phyloP scores from a whole-genome alignment of 2,888 invertebrate species.

The Dryocosmus kuriphilus region DNA sequence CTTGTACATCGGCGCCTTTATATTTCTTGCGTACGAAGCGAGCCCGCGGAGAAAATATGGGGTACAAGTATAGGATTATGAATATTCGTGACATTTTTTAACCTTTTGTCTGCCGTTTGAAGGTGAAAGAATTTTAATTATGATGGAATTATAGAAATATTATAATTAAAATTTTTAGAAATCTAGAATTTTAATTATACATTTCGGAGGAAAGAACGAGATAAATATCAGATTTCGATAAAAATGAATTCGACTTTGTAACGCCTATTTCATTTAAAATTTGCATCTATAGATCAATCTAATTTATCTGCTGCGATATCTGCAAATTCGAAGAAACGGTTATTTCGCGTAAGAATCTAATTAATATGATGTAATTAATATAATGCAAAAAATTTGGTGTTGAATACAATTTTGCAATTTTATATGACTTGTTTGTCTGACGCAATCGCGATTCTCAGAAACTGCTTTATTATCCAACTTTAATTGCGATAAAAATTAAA shows the following conservation, averaged over 20 bases:
- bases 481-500: background rate
- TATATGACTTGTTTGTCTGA: background rate
- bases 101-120: background rate
- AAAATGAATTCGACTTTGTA: background rate
- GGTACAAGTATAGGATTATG: slow-evolving; percentile 21
- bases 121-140: slow-evolving; percentile 33
- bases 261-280: too few species aligned
- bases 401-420: background rate
- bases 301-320: background rate
- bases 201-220: background rate
- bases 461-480: background rate
- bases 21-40: background rate
- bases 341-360: background rate
- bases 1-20: background rate
- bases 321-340: background rate
- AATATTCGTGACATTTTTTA: slow-evolving; percentile 10
- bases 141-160: slow-evolving; percentile 10
- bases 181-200: slow-evolving; percentile 5
- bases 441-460: background rate
- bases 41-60: slow-evolving; percentile 12
- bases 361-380: background rate
- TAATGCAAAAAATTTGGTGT: background rate
- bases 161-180: slow-evolving; percentile 7
- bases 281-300: background rate
- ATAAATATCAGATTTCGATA: background rate